These are phyloP conservation scores for Gymnogyps californianus DNA, from an alignment of 2,113 vertebrate species.

Conservation along the genomic window DNA sequence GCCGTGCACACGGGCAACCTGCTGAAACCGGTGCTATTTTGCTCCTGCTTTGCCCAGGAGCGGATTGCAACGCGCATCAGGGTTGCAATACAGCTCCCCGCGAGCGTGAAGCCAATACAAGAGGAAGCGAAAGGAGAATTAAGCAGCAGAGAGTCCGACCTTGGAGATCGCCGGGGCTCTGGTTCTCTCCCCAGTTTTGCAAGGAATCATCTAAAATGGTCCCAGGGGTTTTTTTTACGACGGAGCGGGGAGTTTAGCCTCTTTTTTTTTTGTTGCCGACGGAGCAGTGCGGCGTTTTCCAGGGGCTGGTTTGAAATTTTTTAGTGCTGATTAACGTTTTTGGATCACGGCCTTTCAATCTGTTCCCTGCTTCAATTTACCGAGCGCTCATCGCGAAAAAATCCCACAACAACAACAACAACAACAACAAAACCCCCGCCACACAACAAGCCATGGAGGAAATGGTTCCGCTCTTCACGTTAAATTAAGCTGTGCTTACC, in stretches of 20 bases:
- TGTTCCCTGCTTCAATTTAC: background rate
- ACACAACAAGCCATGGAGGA: background rate
- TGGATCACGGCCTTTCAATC: background rate
- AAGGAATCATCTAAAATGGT: background rate
- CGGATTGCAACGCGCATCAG: accelerated
- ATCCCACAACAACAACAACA: background rate
- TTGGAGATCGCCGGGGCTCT: background rate
- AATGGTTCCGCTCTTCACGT: accelerated
- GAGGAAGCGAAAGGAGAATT: background rate
- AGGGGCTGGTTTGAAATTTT: background rate
- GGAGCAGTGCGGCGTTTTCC: background rate
- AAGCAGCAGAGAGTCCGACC: background rate
- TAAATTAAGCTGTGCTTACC: background rate
- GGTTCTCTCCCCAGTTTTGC: background rate
- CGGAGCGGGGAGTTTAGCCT: background rate
- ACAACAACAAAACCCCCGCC: accelerated
- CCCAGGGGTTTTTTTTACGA: background rate
- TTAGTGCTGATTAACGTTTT: background rate
- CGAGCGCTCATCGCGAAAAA: background rate
- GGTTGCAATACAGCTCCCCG: background rate
- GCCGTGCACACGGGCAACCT: accelerated
- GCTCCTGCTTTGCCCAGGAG: background rate
- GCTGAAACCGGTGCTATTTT: accelerated
- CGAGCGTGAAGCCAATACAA: accelerated
- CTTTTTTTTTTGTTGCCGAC: background rate